These are phyloP conservation scores for Xenopus laevis DNA, from an alignment of 2,113 vertebrate species.

Conservation along the genomic window DNA sequence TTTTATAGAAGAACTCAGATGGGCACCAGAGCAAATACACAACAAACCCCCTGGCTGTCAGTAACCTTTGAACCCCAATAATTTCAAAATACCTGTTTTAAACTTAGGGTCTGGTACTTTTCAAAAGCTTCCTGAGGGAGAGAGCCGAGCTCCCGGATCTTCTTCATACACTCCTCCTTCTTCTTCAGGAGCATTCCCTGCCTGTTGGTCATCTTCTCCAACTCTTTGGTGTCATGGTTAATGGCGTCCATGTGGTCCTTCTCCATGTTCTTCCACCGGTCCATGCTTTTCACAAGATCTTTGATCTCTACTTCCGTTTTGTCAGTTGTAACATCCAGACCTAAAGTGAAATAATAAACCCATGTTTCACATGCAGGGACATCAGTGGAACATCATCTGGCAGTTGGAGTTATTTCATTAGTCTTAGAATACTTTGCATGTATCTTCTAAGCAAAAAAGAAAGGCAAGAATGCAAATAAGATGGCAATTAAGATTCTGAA, in stretches of 20 bases:
- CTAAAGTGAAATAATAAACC: constrained; percentile 52
- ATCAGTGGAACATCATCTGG: too few species aligned
- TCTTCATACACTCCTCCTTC: constrained; percentile 99
- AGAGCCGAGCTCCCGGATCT: constrained; percentile 92
- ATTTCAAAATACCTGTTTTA: constrained; percentile 82
- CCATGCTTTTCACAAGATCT: constrained; percentile 94
- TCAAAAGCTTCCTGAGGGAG: constrained; percentile 95
- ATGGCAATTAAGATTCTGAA: too few species aligned
- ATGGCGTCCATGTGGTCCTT: constrained; percentile 98
- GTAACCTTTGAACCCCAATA: too few species aligned
- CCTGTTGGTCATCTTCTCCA: constrained; percentile 98
- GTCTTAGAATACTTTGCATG: too few species aligned
- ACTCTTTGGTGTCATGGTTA: constrained; percentile 96
- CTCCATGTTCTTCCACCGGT: constrained; percentile 96
- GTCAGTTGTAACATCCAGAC: constrained; percentile 87
- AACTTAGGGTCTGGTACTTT: constrained; percentile 95
- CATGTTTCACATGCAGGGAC: too few species aligned
- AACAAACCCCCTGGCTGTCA: too few species aligned
- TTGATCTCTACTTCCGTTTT: constrained; percentile 97
- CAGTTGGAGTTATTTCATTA: too few species aligned
- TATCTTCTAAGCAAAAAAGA: too few species aligned
- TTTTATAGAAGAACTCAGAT: too few species aligned
- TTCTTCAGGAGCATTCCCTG: constrained; percentile 98
- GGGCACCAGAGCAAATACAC: too few species aligned
- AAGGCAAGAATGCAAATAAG: too few species aligned